Conservation (phyloP, 2,113 vertebrate genomes). For the Rhineura floridana region DNA sequence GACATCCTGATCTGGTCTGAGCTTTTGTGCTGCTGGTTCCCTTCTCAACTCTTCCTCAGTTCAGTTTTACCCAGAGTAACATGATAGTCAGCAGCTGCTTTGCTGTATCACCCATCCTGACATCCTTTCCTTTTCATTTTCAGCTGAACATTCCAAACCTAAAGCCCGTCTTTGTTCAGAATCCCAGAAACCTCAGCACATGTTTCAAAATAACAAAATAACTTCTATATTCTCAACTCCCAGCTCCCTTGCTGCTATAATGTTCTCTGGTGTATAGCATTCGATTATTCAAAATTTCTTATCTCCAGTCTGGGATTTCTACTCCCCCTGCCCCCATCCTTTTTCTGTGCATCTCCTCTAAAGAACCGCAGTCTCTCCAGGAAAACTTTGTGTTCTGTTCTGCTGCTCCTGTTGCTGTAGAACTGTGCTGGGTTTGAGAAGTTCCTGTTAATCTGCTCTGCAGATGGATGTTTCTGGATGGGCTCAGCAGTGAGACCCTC, state of each 20-base stretch:
- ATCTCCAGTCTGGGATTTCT: neutral
- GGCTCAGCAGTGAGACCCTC: constrained; percentile 65
- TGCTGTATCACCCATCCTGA: constrained; percentile 57
- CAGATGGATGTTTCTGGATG: constrained; percentile 74
- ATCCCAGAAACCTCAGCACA: constrained; percentile 21
- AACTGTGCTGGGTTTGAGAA: constrained; percentile 69
- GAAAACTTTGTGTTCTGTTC: constrained; percentile 57
- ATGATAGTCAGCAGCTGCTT: constrained; percentile 67
- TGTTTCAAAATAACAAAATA: constrained; percentile 38
- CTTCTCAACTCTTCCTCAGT: neutral
- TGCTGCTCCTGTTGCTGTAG: constrained; percentile 42
- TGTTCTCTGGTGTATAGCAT: constrained; percentile 18
- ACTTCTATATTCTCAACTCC: constrained; percentile 9
- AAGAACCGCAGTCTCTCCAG: constrained; percentile 41
- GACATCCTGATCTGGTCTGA: neutral
- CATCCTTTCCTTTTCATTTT: constrained; percentile 59
- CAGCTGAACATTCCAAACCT: constrained; percentile 40
- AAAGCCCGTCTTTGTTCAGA: constrained; percentile 15
- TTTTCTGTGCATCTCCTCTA: neutral
- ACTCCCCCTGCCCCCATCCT: neutral
- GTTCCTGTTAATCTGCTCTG: constrained; percentile 74
- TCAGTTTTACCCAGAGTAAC: constrained; percentile 46
- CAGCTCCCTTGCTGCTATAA: constrained; percentile 44
- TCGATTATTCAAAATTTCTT: constrained; percentile 46
- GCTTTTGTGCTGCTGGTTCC: neutral